Conservation (phyloP, 2,888 invertebrate species). For the Nasonia oneida region DNA sequence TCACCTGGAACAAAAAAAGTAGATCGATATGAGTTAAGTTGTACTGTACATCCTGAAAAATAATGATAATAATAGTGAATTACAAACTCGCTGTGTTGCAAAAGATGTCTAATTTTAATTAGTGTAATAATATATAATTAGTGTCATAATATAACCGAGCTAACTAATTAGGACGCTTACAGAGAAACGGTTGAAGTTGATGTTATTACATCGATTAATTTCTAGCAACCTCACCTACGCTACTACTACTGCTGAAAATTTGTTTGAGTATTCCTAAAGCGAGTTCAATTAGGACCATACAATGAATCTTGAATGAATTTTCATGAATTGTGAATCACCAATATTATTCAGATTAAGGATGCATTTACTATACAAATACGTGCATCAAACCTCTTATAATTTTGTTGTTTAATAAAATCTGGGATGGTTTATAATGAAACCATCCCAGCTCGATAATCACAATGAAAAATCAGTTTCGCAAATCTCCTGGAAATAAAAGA, state of each 20-base stretch:
- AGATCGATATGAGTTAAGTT: not conserved
- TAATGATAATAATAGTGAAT: not conserved
- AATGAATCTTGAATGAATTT: no score
- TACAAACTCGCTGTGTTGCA: not conserved
- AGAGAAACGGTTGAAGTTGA: not conserved
- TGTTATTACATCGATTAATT: not conserved
- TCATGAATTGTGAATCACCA: no score
- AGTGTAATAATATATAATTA: not conserved
- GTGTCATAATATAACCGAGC: not conserved
- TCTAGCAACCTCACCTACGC: not conserved
- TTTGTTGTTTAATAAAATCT: no score
- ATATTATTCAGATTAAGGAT: no score
- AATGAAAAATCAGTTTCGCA: not conserved
- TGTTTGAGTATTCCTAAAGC: not conserved
- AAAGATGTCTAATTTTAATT: not conserved
- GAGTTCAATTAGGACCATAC: not conserved
- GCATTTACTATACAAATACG: no score
- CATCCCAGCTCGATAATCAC: not conserved
- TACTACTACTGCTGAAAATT: not conserved
- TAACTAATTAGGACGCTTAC: not conserved
- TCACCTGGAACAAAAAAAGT: slow-evolving; percentile 41
- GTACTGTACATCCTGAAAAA: not conserved
- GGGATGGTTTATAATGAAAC: no score
- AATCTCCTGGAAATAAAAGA: not conserved
- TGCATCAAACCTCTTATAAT: no score